Percentiles rank a stretch among this genome's conserved stretches.
phyloP scores from a whole-genome alignment of 2,888 invertebrate genomes.

The Conus canariensis region DNA sequence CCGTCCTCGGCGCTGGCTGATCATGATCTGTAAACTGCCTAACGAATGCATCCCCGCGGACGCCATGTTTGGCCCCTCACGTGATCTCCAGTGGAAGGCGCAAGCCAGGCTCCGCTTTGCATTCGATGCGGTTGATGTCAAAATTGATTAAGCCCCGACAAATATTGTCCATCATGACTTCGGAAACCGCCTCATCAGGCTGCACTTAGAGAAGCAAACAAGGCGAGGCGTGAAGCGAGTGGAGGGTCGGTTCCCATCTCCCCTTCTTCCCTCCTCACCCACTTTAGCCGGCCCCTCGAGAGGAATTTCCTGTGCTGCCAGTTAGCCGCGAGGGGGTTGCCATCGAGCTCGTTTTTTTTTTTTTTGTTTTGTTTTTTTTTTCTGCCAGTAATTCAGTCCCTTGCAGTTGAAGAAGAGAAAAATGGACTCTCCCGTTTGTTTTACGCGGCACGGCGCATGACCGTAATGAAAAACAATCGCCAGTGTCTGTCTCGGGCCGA shows the following conservation, averaged over 20 bases:
- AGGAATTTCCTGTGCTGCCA: conserved; percentile 31
- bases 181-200: conserved; percentile 45
- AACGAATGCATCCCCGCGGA: conserved; percentile 36
- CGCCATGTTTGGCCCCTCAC: conserved; percentile 29
- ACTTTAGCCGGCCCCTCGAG: background rate
- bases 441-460: conserved; percentile 26
- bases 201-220: conserved; percentile 43
- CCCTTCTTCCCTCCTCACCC: background rate
- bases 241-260: background rate
- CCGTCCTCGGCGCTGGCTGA: background rate
- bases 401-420: conserved; percentile 34
- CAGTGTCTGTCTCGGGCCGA: background rate
- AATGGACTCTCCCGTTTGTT: conserved; percentile 45
- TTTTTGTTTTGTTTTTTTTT: conserved; percentile 25
- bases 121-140: conserved; percentile 44
- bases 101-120: conserved; percentile 20
- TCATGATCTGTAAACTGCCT: background rate
- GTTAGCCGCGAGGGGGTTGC: conserved; percentile 5
- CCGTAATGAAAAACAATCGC: conserved; percentile 37
- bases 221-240: conserved; percentile 25
- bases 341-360: conserved; percentile 17
- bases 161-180: conserved; percentile 43
- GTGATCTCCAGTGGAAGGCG: conserved; percentile 11
- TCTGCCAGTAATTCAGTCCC: conserved; percentile 22
- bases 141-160: conserved; percentile 38